phyloP scores from a whole-genome alignment of 2,113 vertebrate genomes.

The Guaruba guarouba region DNA sequence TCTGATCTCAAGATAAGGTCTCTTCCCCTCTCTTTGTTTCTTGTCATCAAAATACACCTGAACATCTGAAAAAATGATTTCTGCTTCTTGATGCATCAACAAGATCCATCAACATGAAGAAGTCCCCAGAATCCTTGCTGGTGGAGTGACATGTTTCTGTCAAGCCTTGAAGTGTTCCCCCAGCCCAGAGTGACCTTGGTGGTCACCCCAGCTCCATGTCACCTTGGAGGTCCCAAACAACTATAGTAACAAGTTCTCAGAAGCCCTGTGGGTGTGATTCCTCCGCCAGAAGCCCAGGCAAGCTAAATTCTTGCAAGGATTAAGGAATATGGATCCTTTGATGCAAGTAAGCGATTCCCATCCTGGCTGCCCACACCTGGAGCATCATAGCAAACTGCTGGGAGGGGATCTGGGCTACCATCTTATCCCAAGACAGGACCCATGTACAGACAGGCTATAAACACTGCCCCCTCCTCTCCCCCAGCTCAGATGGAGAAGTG shows the following conservation, averaged over 20 bases:
- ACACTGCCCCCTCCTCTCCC: neutral
- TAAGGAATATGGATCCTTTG: neutral
- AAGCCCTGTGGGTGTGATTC: neutral
- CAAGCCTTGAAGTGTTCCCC: neutral
- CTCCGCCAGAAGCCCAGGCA: neutral
- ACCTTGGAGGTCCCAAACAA: neutral
- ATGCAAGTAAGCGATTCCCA: neutral
- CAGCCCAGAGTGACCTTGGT: neutral
- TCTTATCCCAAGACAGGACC: neutral
- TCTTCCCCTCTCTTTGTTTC: neutral
- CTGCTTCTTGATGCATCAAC: neutral
- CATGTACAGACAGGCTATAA: neutral
- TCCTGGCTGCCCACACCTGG: neutral
- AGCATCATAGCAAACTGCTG: neutral
- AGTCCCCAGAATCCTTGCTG: neutral
- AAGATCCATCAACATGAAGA: neutral
- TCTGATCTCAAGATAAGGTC: neutral
- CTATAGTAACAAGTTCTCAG: neutral
- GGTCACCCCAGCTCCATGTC: neutral
- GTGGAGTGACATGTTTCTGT: neutral
- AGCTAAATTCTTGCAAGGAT: neutral
- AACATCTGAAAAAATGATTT: neutral
- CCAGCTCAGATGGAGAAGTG: neutral
- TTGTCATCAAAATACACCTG: neutral
- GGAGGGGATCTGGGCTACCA: neutral